A percentile compares a stretch with the other conserved stretches of the same genome.
Evolutionary conservation across 2,888 invertebrate genomes (phyloP).

Genomic region (Eupithecia tripunctaria): DNA sequence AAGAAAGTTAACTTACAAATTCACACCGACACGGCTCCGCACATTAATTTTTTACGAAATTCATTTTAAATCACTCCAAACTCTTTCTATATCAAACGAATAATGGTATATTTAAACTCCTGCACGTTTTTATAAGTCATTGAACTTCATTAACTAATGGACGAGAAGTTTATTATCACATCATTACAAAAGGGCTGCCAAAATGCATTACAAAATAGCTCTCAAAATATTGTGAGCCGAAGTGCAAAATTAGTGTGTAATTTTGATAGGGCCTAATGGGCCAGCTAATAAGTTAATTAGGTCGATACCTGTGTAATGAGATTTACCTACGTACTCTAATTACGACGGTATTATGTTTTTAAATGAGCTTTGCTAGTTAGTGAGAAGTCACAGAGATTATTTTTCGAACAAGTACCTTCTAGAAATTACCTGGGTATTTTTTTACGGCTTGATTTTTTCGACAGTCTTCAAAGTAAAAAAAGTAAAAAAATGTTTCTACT

Average conservation of each 20-base stretch:
- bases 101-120: neutral
- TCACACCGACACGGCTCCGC: neutral
- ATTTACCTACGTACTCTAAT: neutral
- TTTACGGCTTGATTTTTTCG: too few species aligned
- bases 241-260: constrained; percentile 4
- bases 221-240: constrained; percentile 3
- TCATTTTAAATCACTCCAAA: constrained; percentile 21
- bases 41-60: constrained; percentile 20
- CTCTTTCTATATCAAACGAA: neutral
- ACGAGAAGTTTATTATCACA: neutral
- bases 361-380: neutral
- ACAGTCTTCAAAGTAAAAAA: neutral
- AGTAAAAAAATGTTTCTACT: neutral
- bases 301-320: constrained; percentile 7
- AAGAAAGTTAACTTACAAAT: neutral
- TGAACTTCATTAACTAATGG: constrained; percentile 4
- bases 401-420: neutral
- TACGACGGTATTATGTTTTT: neutral
- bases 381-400: neutral
- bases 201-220: constrained; percentile 1
- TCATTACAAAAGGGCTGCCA: neutral
- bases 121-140: constrained; percentile 2
- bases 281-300: constrained; percentile 3
- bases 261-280: constrained; percentile 10
- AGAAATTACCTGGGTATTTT: neutral